Percentiles rank a stretch among this genome's conserved stretches.
phyloP scores from a whole-genome alignment of 2,113 vertebrate genomes.

The Dicerorhinus sumatrensis region DNA sequence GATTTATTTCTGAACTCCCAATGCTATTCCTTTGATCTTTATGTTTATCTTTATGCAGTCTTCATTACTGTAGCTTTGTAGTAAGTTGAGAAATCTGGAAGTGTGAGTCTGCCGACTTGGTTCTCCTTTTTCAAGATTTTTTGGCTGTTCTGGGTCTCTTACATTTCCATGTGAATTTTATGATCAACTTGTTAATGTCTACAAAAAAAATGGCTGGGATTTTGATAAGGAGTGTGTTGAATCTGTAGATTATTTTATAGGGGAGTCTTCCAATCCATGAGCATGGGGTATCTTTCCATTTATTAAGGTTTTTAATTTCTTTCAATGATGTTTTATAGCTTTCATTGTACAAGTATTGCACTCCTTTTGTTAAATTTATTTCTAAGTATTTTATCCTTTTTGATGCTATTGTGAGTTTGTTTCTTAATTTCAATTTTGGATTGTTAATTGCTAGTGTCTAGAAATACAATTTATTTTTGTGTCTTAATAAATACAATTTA shows the following conservation, averaged over 20 bases:
- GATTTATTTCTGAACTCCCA: not conserved
- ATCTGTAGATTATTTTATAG: not conserved
- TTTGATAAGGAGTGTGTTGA: not conserved
- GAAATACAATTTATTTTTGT: not conserved
- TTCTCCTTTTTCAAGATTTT: not conserved
- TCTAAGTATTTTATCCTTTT: not conserved
- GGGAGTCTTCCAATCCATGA: not conserved
- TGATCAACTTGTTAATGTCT: not conserved
- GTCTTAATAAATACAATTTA: not conserved
- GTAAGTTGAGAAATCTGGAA: not conserved
- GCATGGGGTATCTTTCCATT: not conserved
- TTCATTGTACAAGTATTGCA: not conserved
- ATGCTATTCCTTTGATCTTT: not conserved
- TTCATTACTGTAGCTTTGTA: not conserved
- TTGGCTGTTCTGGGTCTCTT: not conserved
- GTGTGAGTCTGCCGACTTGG: not conserved
- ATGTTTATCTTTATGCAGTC: not conserved
- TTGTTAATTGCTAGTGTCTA: not conserved
- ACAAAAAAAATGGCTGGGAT: not conserved
- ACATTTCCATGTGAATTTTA: constrained; percentile 1
- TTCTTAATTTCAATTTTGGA: constrained; percentile 41
- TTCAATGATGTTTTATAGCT: not conserved
- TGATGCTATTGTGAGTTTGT: not conserved
- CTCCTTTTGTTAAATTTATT: not conserved
- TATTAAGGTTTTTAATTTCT: not conserved